Percentiles rank a stretch among this genome's conserved stretches.
phyloP scores from a whole-genome alignment of 2,113 vertebrate species.

The Hippolais icterina region DNA sequence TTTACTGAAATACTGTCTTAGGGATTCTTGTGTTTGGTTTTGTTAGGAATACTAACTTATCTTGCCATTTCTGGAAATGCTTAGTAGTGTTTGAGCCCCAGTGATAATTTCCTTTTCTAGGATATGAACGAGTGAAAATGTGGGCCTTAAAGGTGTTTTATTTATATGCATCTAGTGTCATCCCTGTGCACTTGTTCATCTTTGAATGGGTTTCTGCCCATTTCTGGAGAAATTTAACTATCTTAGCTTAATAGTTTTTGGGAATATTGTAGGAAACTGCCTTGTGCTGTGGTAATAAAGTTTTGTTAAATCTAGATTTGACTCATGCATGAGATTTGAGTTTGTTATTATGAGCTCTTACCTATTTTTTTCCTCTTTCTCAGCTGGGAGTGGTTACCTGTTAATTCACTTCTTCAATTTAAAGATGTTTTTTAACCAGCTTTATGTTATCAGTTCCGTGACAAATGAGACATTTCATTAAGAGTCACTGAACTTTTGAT shows the following conservation, averaged over 20 bases:
- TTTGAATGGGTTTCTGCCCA: background rate
- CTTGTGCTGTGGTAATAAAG: background rate
- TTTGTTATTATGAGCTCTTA: background rate
- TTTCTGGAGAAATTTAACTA: background rate
- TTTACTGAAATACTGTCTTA: background rate
- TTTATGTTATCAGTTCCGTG: background rate
- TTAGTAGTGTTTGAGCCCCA: background rate
- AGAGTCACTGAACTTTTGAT: background rate
- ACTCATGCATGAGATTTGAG: background rate
- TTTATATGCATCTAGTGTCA: background rate
- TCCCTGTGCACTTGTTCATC: background rate
- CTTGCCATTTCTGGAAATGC: background rate
- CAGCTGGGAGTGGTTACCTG: background rate
- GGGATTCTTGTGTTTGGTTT: background rate
- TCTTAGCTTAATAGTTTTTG: background rate
- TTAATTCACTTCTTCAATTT: background rate
- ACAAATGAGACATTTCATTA: background rate
- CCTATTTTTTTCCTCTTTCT: background rate
- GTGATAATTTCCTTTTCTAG: background rate
- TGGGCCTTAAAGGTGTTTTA: background rate
- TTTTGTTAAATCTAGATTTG: background rate
- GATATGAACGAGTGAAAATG: background rate
- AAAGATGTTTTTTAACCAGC: background rate
- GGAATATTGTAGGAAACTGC: background rate
- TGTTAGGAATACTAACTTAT: background rate